A percentile compares a stretch with the other conserved stretches of the same genome.
Conservation (phyloP, 2,888 invertebrate genomes). For the Idaea straminata region DNA sequence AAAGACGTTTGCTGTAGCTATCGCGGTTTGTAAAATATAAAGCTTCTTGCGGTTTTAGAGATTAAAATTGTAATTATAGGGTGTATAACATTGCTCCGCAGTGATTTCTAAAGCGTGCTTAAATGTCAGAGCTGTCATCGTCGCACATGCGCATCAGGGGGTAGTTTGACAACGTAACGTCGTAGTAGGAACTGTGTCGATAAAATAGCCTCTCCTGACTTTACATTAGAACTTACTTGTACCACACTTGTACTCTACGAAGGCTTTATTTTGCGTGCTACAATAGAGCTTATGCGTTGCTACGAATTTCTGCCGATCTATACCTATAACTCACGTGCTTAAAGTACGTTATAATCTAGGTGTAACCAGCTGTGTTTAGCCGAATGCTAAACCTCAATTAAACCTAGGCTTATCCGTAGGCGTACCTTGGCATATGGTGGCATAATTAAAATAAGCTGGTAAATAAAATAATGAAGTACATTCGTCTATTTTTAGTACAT, state of each 20-base stretch:
- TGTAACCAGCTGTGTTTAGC: no score
- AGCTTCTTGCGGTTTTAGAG: constrained; percentile 23
- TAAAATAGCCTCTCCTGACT: constrained; percentile 49
- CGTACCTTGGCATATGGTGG: background rate
- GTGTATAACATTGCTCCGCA: constrained; percentile 46
- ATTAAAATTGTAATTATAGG: constrained; percentile 46
- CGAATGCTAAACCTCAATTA: no score
- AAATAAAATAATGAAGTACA: constrained; percentile 18
- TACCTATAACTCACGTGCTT: no score
- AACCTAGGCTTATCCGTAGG: background rate
- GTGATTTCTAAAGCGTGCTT: constrained; percentile 63
- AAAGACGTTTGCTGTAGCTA: constrained; percentile 13
- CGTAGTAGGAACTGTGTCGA: constrained; percentile 47
- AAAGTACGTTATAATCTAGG: no score
- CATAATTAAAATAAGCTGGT: constrained; percentile 13
- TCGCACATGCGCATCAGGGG: constrained; percentile 55
- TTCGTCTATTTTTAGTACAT: background rate
- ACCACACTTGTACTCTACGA: background rate
- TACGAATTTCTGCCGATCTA: background rate
- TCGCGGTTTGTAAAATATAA: constrained; percentile 22
- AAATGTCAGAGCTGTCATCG: constrained; percentile 64
- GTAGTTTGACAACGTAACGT: constrained; percentile 47
- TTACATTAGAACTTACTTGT: background rate
- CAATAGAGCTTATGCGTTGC: background rate
- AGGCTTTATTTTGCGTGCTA: background rate